Base-by-base conservation (phyloP, 2,797 vertebrate species). In the Anisognathus igniventris region DNA sequence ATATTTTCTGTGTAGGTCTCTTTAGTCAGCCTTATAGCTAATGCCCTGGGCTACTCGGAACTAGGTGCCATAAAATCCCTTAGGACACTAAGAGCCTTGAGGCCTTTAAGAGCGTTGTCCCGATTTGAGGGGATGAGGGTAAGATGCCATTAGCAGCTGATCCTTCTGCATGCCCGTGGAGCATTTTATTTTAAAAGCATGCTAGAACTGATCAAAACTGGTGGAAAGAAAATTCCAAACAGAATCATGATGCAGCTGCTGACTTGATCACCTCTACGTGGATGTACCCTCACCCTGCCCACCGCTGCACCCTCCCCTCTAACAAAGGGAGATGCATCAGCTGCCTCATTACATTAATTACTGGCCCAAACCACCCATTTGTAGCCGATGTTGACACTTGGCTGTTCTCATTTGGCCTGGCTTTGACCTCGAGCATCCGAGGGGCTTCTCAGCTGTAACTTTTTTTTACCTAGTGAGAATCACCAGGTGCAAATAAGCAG, bases 121-220 rank as follows among this genome's bases (percentile, higher is more conserved):
- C 99, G 99, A 98, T 99, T 99, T 99, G 99, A 99, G 99, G 99
- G 99, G 98, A 99, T 99, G 99, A 99, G 99, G 99, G 99, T 99
- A 99, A 99, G 99, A 99, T 98, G 98, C 97, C 98, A 97, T 98
- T 98, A 98, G 98, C 97, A 98, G 98, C 98, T 98, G 98, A 98
- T 98, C 98, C 98, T 99, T 99, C 98, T 99, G 99, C 99, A 99
- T 99, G 99, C 98, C 96, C 78, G 93, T 98, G 98, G 98, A 99
- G 98, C 98, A 98, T 98, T 98, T 98, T 91, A 64, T 91, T 86
- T 81, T 73, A 15, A 98, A 98, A 99, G 99, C 99, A 99, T 99
- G 99, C 99, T 99, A 99, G 99, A 99, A 99, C 98, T 98, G 98
- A 99, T 99, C 98, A 97, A 94, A 98, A 97, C 95, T 91, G 97